Percentiles rank a stretch among this genome's conserved stretches.
These are phyloP conservation scores for Pipra filicauda DNA, from an alignment of 2,113 vertebrate genomes.

Conservation along the genomic window DNA sequence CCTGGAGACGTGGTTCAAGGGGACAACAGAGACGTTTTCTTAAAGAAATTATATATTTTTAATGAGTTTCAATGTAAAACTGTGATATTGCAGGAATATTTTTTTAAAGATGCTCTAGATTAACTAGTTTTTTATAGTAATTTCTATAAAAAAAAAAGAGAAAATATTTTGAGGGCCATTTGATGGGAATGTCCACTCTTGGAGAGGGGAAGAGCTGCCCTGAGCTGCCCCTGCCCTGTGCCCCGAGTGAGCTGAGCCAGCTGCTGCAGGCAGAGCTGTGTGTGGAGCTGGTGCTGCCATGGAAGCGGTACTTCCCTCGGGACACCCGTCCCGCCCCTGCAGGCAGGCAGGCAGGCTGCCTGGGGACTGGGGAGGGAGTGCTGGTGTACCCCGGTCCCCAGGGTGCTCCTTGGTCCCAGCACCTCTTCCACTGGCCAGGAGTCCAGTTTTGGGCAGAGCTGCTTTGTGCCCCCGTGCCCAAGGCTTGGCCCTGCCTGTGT, in stretches of 20 bases:
- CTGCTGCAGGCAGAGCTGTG: neutral
- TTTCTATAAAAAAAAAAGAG: constrained; percentile 29
- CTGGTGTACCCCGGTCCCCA: neutral
- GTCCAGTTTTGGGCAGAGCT: neutral
- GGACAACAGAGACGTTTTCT: constrained; percentile 10
- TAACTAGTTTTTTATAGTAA: constrained; percentile 63
- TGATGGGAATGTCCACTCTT: neutral
- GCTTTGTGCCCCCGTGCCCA: neutral
- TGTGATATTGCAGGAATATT: constrained; percentile 61
- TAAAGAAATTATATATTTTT: constrained; percentile 57
- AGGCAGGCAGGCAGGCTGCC: neutral
- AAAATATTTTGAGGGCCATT: neutral
- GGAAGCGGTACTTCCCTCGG: neutral
- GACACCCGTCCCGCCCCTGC: neutral
- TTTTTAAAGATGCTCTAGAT: constrained; percentile 60
- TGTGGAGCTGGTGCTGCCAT: neutral
- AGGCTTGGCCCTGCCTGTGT: neutral
- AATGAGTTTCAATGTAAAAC: constrained; percentile 36
- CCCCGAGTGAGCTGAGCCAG: neutral
- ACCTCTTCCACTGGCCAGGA: neutral
- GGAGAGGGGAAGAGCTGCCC: neutral
- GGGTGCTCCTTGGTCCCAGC: neutral
- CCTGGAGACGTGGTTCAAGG: neutral
- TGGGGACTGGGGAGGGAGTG: neutral
- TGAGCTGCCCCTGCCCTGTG: neutral